Evolutionary conservation across 2,113 vertebrate genomes (phyloP), one percentile per base, ranked within the genome.

Genomic region (Sialia sialis): DNA sequence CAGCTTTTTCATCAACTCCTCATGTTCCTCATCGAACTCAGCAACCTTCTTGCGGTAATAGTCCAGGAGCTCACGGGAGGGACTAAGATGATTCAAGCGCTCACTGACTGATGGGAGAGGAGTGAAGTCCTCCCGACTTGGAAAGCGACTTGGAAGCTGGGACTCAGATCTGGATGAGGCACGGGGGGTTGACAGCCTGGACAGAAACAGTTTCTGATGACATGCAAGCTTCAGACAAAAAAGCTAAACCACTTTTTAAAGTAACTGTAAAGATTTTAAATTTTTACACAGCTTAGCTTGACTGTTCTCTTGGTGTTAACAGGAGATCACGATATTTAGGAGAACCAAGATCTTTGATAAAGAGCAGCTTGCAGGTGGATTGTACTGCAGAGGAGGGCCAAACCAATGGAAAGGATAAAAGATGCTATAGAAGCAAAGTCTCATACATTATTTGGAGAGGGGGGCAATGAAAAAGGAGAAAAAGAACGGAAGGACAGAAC

Each of bases 21-120:
- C 99, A 1, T 99, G 98, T n/a, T 99, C 99, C 23, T 95, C 96
- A 22, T 99, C 99, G 77, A 98, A 99, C 94, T 98, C 98, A 19
- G 98, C 96, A 17, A 99, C 97, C 96, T 98, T 99, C 96, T 97
- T 97, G 81, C 98, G 98, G 96, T 99, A 99, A 85, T 99, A 99
- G 20, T 99, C 98, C 89, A 99, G 97, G 39, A 99, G 98, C 92
- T 99, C 99, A 7, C 97, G 98, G 75, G 99, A 99, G 13, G 99
- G 99, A 29, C 90, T 95, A 20, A 99, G 97, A 63, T 97, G 89
- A 0, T 98, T 98, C 93, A 99, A 84, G 27, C 98, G 98, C 86
- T 99, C 98, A 3, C 96, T 90, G 54, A 98, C 52, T 0, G 99
- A 98, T 9, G 98, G 99, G 29, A 99, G 96, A 1, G 99, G 98